Percentiles rank a stretch among this genome's conserved stretches.
phyloP scores from a whole-genome alignment of 2,888 invertebrate species.

The Brachypterus glaber region DNA sequence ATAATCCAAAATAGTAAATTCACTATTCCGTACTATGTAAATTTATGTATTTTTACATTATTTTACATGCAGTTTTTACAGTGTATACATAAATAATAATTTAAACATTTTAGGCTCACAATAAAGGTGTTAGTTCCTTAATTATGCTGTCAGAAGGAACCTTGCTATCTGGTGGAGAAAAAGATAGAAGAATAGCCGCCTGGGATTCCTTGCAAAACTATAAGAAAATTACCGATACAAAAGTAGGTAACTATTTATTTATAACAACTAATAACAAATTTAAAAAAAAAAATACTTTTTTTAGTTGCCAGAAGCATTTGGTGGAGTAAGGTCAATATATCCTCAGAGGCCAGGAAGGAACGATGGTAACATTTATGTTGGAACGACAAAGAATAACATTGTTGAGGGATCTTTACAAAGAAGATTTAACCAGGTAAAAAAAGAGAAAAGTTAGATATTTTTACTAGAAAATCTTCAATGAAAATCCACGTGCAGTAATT shows the following conservation, averaged over 20 bases:
- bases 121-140: slow-evolving; percentile 76
- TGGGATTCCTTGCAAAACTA: slow-evolving; percentile 90
- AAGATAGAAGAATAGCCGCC: slow-evolving; percentile 80
- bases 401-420: slow-evolving; percentile 84
- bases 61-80: too few relatives aligned
- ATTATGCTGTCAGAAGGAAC: slow-evolving; percentile 87
- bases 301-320: slow-evolving; percentile 76
- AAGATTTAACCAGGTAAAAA: slow-evolving; percentile 65
- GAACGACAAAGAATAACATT: slow-evolving; percentile 81
- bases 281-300: slow-evolving; percentile 17
- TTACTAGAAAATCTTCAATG: neutral
- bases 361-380: slow-evolving; percentile 85
- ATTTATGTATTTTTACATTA: too few relatives aligned
- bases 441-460: slow-evolving; percentile 1
- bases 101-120: slow-evolving; percentile 61
- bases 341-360: slow-evolving; percentile 80
- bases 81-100: too few relatives aligned
- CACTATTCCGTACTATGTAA: too few relatives aligned
- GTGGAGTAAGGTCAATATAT: slow-evolving; percentile 82
- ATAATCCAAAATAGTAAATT: too few relatives aligned
- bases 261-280: neutral
- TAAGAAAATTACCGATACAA: slow-evolving; percentile 80
- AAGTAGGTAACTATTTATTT: slow-evolving; percentile 46
- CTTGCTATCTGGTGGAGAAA: slow-evolving; percentile 80
- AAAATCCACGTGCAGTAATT: neutral